A percentile compares a stretch with the other conserved stretches of the same genome.
phyloP scores from a whole-genome alignment of 1,140 invertebrate species.

The Papilio helenus region DNA sequence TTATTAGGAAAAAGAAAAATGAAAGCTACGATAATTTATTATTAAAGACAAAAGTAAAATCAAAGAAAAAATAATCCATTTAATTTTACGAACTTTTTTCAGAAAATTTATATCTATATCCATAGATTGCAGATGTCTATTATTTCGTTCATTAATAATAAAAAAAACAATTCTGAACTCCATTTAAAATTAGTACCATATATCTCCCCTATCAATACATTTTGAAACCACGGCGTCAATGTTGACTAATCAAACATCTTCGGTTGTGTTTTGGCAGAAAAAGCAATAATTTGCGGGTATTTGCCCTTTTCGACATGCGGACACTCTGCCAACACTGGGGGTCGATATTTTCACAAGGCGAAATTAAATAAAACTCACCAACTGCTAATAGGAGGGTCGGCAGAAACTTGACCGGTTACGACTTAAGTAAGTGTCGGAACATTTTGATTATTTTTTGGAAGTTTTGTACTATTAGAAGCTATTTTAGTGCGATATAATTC shows the following conservation, averaged over 20 bases:
- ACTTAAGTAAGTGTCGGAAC: not conserved
- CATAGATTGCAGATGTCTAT: not conserved
- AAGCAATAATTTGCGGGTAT: slow-evolving; percentile 77
- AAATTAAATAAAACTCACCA: slow-evolving; percentile 78
- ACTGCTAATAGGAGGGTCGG: slow-evolving; percentile 66
- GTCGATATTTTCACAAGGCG: slow-evolving; percentile 66
- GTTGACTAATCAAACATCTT: slow-evolving; percentile 39
- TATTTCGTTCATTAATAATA: not conserved
- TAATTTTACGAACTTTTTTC: not conserved
- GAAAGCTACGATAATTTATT: not conserved
- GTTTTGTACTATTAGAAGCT: not conserved
- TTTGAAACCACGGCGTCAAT: not conserved
- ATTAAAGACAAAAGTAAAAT: not conserved
- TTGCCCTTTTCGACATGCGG: slow-evolving; percentile 71
- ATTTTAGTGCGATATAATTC: not conserved
- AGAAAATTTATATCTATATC: not conserved
- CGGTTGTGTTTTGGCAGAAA: slow-evolving; percentile 46
- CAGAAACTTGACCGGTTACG: slow-evolving; percentile 34
- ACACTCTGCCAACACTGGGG: slow-evolving; percentile 66
- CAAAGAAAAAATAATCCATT: no score
- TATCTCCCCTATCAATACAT: slow-evolving; percentile 20
- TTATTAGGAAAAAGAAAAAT: not conserved
- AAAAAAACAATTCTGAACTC: not conserved
- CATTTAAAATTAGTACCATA: not conserved
- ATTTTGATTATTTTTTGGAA: not conserved